Percentiles rank a stretch among this genome's conserved stretches.
Evolutionary conservation across 2,888 invertebrate species (phyloP).

Genomic region (Hydraecia micacea): DNA sequence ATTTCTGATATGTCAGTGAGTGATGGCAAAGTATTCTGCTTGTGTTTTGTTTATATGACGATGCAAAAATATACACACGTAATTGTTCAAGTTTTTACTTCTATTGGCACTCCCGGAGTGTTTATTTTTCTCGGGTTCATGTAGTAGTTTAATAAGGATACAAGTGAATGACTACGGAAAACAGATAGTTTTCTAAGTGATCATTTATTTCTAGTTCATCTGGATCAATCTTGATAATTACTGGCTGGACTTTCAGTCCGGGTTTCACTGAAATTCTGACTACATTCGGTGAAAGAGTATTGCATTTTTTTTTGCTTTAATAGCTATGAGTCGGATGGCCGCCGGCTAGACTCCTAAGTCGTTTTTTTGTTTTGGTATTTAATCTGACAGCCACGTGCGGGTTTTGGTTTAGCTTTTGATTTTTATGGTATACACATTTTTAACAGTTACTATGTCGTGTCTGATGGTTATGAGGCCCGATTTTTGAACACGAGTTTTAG

Average conservation of each 20-base stretch:
- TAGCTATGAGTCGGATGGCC: not conserved
- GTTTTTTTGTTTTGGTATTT: constrained; percentile 15
- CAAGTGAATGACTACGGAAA: not conserved
- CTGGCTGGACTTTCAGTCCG: not conserved
- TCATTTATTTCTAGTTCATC: not conserved
- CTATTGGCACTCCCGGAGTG: no score
- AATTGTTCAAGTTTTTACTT: no score
- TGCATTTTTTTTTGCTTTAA: not conserved
- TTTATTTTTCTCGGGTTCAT: not conserved
- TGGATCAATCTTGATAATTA: not conserved
- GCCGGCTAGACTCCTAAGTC: not conserved
- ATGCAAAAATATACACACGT: no score
- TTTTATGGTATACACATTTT: not conserved
- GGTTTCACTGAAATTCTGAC: not conserved
- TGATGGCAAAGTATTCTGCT: no score
- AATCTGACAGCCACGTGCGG: constrained; percentile 2
- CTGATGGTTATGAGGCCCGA: rapidly evolving
- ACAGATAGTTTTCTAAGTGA: not conserved
- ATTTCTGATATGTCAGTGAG: no score
- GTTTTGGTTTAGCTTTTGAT: not conserved
- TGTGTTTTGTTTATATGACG: no score
- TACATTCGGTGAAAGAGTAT: not conserved
- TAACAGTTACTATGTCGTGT: not conserved
- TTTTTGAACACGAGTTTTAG: not conserved
- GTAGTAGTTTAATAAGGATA: not conserved